These are phyloP conservation scores for Acanthurus leucopareius DNA, from an alignment of 2,797 vertebrate genomes.

Conservation along the genomic window DNA sequence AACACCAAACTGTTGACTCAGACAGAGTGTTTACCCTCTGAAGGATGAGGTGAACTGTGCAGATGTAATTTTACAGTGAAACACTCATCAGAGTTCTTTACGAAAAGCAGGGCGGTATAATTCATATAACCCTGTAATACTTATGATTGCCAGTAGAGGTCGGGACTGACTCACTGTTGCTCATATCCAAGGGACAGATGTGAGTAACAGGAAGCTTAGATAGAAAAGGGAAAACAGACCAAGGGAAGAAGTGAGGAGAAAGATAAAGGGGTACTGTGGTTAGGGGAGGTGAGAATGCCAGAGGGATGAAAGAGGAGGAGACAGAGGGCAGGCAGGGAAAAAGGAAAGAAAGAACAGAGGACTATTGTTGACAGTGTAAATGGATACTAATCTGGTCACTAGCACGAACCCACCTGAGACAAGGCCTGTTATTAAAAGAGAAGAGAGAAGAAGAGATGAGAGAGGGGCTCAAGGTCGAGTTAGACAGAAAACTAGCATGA, in stretches of 20 bases:
- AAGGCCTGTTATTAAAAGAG: conserved; percentile 12
- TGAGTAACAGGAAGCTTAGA: conserved; percentile 1
- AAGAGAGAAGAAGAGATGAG: neutral
- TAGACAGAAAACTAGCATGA: neutral
- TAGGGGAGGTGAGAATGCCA: conserved; percentile 48
- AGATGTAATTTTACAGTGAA: neutral
- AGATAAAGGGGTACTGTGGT: conserved; percentile 24
- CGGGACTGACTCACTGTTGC: neutral
- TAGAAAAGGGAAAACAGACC: conserved; percentile 4
- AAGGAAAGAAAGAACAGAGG: conserved; percentile 53
- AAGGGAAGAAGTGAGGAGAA: neutral
- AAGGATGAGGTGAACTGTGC: neutral
- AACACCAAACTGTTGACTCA: neutral
- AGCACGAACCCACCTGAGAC: conserved; percentile 48
- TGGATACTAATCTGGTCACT: conserved; percentile 51
- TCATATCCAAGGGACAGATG: neutral
- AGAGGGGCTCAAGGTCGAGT: neutral
- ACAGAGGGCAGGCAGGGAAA: conserved; percentile 2
- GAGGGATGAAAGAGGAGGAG: conserved; percentile 53
- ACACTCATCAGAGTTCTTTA: neutral
- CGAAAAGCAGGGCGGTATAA: neutral
- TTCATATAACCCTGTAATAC: neutral
- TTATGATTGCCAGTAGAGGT: neutral
- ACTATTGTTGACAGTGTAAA: conserved; percentile 67
- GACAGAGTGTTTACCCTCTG: neutral